Evolutionary conservation across 2,797 vertebrate genomes (phyloP).

Genomic region (Enteromius treurensis): DNA sequence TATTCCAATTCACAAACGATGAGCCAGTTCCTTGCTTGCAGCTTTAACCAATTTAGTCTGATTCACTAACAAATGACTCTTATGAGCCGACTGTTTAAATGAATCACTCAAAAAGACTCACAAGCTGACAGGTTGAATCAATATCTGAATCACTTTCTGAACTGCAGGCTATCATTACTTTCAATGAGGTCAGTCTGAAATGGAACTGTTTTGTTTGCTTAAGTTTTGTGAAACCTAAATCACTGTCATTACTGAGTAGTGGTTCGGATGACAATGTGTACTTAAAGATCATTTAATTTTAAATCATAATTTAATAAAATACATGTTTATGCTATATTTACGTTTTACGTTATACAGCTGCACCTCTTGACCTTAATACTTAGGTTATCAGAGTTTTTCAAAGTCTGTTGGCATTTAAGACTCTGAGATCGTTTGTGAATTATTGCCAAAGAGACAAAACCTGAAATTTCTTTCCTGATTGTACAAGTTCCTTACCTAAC

Average conservation of each 20-base stretch:
- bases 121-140: constrained; percentile 1
- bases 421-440: neutral
- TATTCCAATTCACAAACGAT: neutral
- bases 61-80: neutral
- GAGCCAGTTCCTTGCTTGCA: neutral
- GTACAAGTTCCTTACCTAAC: neutral
- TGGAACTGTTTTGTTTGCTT: neutral
- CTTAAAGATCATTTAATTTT: neutral
- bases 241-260: neutral
- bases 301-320: neutral
- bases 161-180: constrained; percentile 5
- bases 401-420: neutral
- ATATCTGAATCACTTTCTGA: neutral
- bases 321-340: neutral
- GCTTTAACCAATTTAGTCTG: neutral
- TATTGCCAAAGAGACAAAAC: constrained; percentile 4
- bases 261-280: neutral
- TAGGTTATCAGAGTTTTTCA: neutral
- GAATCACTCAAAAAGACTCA: neutral
- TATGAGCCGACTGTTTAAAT: neutral
- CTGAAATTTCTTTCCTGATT: neutral
- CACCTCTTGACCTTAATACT: neutral
- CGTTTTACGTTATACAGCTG: neutral
- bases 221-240: neutral
- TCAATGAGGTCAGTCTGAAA: constrained; percentile 1